Percentiles rank a stretch among this genome's conserved stretches.
Evolutionary conservation across 1,140 invertebrate species (phyloP).

Genomic region (Achroia grisella): DNA sequence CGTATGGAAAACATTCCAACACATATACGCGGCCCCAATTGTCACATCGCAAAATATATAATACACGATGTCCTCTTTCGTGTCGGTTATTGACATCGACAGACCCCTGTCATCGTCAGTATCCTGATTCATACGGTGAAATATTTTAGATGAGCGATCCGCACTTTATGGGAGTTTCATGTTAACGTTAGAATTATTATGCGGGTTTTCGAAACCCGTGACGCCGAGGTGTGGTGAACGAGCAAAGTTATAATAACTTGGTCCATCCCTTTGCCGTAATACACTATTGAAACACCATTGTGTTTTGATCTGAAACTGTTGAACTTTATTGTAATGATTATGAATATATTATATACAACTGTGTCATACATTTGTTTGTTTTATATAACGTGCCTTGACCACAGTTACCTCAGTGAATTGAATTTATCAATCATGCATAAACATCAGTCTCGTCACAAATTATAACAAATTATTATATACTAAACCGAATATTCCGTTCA

Average conservation of each 20-base stretch:
- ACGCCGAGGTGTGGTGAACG: conserved; percentile 48
- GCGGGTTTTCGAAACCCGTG: conserved; percentile 41
- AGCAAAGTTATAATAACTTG: conserved; percentile 66
- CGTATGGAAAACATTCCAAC: conserved; percentile 2
- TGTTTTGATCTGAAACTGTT: conserved; percentile 32
- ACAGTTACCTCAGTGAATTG: too few species aligned
- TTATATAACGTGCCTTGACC: too few species aligned
- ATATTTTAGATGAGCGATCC: conserved; percentile 37
- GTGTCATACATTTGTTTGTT: too few species aligned
- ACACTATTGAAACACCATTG: conserved; percentile 29
- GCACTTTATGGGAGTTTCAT: conserved; percentile 38
- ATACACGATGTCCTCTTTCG: conserved; percentile 16
- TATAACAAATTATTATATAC: too few species aligned
- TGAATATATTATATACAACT: too few species aligned
- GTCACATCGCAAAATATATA: neutral
- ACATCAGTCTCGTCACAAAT: too few species aligned
- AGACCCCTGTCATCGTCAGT: conserved; percentile 28
- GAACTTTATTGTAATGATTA: too few species aligned
- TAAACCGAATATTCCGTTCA: too few species aligned
- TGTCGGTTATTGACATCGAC: conserved; percentile 25
- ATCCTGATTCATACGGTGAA: conserved; percentile 26
- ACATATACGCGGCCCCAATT: neutral
- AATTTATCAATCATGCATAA: too few species aligned
- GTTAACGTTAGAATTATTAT: conserved; percentile 46
- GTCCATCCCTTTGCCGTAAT: conserved; percentile 30